Percentiles rank a stretch among this genome's conserved stretches.
Evolutionary conservation across 2,888 invertebrate genomes (phyloP).

Genomic region (Melanostoma mellinum): DNA sequence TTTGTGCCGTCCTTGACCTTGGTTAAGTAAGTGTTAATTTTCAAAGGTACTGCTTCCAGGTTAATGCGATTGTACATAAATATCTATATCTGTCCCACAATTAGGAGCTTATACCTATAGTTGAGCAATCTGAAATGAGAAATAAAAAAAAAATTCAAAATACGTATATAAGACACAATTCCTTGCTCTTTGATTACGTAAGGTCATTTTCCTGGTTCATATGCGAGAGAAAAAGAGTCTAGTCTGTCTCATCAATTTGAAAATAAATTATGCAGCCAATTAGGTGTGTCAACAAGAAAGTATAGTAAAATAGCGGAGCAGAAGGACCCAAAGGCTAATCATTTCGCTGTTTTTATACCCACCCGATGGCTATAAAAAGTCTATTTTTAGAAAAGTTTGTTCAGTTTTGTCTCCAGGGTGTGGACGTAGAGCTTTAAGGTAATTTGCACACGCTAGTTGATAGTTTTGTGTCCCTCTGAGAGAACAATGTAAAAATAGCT

Average conservation of each 20-base stretch:
- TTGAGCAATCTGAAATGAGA: slow-evolving; percentile 62
- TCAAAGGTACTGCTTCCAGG: background rate
- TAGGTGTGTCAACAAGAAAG: slow-evolving; percentile 55
- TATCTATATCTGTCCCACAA: slow-evolving; percentile 8
- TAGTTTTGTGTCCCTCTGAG: slow-evolving; percentile 18
- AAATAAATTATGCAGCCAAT: slow-evolving; percentile 47
- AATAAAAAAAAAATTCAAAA: slow-evolving; percentile 14
- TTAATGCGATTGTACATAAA: slow-evolving; percentile 11
- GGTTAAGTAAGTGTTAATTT: no score
- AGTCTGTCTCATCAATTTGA: slow-evolving; percentile 26
- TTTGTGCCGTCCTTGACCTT: slow-evolving; percentile 18
- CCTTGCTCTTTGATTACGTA: slow-evolving; percentile 17
- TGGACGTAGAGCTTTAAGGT: slow-evolving; percentile 29
- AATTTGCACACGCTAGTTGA: slow-evolving; percentile 56
- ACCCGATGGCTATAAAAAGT: slow-evolving; percentile 34
- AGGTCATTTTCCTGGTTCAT: slow-evolving; percentile 19
- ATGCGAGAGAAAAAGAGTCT: slow-evolving; percentile 2
- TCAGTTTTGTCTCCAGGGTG: slow-evolving; percentile 25
- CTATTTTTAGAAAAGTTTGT: slow-evolving; percentile 58
- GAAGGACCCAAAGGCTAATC: slow-evolving; percentile 47
- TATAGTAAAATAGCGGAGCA: slow-evolving; percentile 43
- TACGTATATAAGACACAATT: background rate
- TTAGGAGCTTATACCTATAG: slow-evolving; percentile 54
- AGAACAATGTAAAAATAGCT: slow-evolving; percentile 37
- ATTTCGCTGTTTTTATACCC: slow-evolving; percentile 34